Evolutionary conservation across 2,888 invertebrate genomes (phyloP), one percentile per base, ranked within the genome.

Genomic region (Perithous albicinctus): DNA sequence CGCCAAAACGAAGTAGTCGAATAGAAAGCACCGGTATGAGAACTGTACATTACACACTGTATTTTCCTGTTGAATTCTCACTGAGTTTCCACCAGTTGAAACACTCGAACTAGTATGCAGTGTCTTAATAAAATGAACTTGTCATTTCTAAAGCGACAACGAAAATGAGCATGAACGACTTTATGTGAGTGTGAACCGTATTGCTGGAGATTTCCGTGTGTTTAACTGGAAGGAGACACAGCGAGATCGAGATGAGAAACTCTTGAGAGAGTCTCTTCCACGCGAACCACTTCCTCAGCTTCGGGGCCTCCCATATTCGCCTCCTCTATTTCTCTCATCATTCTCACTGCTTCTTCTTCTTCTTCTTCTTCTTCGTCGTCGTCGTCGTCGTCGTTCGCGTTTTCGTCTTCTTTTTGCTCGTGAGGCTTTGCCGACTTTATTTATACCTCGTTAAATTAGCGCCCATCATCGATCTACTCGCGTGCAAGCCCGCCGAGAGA

Each of bases 101-200:
- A 86, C 87, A 86, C 87, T 86, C 87, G 88, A 88, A 88, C 90
- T 88, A 10, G 41, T 87, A 87, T 86, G 87, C 87, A 86, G 89
- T 87, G 88, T 90, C 90, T 90, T 90, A 90, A 90, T 90, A 90
- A 91, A 91, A 91, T 90, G 89, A 91, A 91, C 91, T 91, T 91
- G 91, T 91, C 91, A 90, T 89, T n/a, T 90, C 86, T 85, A 86
- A 88, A 88, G 87, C 87, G 86, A 87, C 86, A 86, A 87, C 88
- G 87, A 88, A 88, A 88, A 84, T 86, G 61, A 74, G 67, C 74
- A 48, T 46, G 54, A 54, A 26, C 8, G 38, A 51, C 73, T 73
- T 23, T 23, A 59, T 43, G 26, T 59, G n/a, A n/a, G n/a, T n/a
- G n/a, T n/a, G n/a, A n/a, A n/a, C n/a, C n/a, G n/a, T n/a, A n/a